Base-by-base conservation (phyloP, 2,888 invertebrate genomes). In the Synergus japonicus region DNA sequence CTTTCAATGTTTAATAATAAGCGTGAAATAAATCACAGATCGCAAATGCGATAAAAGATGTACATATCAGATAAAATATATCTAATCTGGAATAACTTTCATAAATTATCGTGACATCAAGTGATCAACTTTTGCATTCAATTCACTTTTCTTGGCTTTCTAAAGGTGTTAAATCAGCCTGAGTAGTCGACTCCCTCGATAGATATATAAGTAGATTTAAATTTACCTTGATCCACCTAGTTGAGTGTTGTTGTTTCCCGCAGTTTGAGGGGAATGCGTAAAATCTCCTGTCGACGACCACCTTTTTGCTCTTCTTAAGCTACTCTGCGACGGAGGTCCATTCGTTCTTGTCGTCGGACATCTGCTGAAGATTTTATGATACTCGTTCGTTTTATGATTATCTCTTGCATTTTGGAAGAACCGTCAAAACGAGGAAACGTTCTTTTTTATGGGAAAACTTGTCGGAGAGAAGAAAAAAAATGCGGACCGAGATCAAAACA, bases 231-330 rank as follows among this genome's bases (percentile, higher is more conserved):
- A 91, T 82, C 93, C 90, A 87, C 91, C 91, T 85, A 92, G 88
- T 88, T 92, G 92, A 76, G 91, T 85, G 86, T 88, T 90, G 86
- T 88, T 90, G 81, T 86, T 88, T 78, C 88, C 89, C 78, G 92
- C 87, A 65, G 88, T 87, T 85, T 92, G 90, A 79, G 92, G 90
- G 66, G 92, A 92, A 87, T 94, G 93, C 88, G 95, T 95, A 93
- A 97, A 97, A 93, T 97, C 97, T 5, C 96, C 96, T 0, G 97
- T 97, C 29, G 96, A 96, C 89, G 95, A 96, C 97, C 97, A 97
- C 79, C 96, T 93, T 92, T 96, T 97, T 80, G 93, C 93, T 81
- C 92, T 91, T 85, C 95, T 94, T 84, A 95, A 93, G 90, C 93
- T 94, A 90, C 92, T 92, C 78, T 92, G 92, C 80, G 90, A 90